These are phyloP conservation scores for Scrobipalpa atriplicella DNA, from an alignment of 2,888 invertebrate species.

Conservation along the genomic window DNA sequence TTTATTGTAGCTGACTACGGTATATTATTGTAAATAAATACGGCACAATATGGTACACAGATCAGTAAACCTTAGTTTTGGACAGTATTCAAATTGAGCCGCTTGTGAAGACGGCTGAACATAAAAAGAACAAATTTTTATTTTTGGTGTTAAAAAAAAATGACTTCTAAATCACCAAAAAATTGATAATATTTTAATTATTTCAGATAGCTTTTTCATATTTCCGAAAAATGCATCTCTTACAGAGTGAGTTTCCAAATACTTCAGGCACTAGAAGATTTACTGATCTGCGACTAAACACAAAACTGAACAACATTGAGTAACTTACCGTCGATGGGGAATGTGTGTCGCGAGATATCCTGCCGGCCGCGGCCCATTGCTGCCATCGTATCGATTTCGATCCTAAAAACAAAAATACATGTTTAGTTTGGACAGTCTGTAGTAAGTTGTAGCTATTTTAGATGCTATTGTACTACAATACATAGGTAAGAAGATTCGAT, in stretches of 20 bases:
- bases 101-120: neutral
- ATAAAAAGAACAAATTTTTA: too few species aligned
- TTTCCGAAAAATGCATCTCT: too few species aligned
- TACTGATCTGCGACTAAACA: neutral
- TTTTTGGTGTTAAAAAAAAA: too few species aligned
- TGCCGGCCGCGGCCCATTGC: conserved; percentile 84
- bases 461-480: neutral
- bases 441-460: neutral
- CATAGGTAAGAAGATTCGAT: too few species aligned
- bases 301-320: neutral
- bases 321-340: conserved; percentile 74
- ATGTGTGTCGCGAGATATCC: conserved; percentile 69
- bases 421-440: neutral
- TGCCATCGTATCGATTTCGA: conserved; percentile 89
- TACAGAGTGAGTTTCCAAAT: too few species aligned
- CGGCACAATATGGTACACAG: neutral
- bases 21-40: conserved; percentile 19
- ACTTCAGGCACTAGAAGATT: neutral
- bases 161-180: too few species aligned
- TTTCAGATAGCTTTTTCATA: too few species aligned
- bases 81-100: too few species aligned
- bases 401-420: conserved; percentile 62
- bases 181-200: too few species aligned
- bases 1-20: conserved; percentile 50
- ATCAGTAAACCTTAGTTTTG: neutral